Evolutionary conservation across 2,113 vertebrate species (phyloP).

Genomic region (Pitta sordida): DNA sequence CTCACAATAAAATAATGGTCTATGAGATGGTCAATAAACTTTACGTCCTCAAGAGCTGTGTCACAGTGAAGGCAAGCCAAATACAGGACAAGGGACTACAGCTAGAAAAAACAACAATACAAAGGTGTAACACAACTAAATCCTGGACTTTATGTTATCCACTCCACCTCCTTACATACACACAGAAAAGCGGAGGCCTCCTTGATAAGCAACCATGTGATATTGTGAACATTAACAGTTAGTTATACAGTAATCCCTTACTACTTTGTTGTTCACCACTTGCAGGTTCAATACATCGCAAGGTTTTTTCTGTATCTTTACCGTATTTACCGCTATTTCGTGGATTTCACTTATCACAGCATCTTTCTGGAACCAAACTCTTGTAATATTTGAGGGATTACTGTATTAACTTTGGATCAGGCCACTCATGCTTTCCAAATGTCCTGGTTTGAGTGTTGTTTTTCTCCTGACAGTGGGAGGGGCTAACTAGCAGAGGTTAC

Average conservation of each 20-base stretch:
- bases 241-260: background rate
- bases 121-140: background rate
- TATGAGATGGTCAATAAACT: background rate
- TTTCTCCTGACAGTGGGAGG: too few relatives aligned
- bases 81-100: background rate
- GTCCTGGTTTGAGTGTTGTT: too few relatives aligned
- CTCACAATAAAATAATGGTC: background rate
- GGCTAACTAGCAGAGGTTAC: too few relatives aligned
- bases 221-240: background rate
- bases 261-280: too few relatives aligned
- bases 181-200: accelerated
- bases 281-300: too few relatives aligned
- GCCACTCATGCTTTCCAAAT: background rate
- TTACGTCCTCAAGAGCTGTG: background rate
- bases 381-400: too few relatives aligned
- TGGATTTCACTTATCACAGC: too few relatives aligned
- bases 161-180: accelerated
- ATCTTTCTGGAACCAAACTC: too few relatives aligned
- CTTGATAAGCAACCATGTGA: background rate
- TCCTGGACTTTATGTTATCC: background rate
- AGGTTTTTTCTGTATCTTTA: too few relatives aligned
- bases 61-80: background rate
- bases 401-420: background rate
- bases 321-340: too few relatives aligned
- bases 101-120: background rate